phyloP scores from a whole-genome alignment of 1,140 invertebrate species.

The Nasonia vitripennis region DNA sequence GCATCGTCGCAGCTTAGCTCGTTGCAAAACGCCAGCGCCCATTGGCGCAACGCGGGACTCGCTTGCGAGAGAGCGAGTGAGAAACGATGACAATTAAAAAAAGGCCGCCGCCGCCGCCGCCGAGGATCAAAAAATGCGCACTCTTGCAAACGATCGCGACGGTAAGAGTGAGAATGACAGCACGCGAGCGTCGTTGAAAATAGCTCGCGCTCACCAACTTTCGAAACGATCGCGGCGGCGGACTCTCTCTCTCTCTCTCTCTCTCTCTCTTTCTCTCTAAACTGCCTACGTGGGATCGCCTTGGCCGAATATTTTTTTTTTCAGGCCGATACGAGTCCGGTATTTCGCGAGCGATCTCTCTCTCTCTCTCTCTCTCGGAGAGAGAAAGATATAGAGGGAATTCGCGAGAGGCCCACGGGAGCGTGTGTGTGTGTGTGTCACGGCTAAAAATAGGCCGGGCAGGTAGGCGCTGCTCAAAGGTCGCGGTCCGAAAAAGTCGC shows the following conservation, averaged over 20 bases:
- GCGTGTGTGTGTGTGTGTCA: constrained; percentile 58
- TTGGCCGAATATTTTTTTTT: background rate
- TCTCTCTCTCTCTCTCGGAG: background rate
- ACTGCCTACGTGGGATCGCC: constrained; percentile 3
- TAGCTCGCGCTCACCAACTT: background rate
- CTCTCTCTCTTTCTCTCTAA: background rate
- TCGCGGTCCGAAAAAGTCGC: too few relatives aligned
- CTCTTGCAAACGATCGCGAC: background rate
- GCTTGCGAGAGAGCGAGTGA: background rate
- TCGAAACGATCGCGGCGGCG: background rate
- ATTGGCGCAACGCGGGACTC: background rate
- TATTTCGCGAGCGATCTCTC: constrained; percentile 15
- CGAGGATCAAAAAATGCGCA: background rate
- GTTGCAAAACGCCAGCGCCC: background rate
- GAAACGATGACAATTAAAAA: constrained; percentile 10
- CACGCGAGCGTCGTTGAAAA: background rate
- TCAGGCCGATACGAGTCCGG: background rate
- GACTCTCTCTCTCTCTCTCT: background rate
- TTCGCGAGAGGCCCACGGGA: constrained; percentile 25
- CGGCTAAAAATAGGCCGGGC: constrained; percentile 67
- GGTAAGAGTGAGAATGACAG: background rate
- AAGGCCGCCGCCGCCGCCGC: background rate
- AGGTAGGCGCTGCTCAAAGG: too few relatives aligned
- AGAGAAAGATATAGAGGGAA: constrained; percentile 50
- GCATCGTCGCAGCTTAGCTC: background rate